phyloP scores from a whole-genome alignment of 2,113 vertebrate species.

The Salvelinus alpinus region DNA sequence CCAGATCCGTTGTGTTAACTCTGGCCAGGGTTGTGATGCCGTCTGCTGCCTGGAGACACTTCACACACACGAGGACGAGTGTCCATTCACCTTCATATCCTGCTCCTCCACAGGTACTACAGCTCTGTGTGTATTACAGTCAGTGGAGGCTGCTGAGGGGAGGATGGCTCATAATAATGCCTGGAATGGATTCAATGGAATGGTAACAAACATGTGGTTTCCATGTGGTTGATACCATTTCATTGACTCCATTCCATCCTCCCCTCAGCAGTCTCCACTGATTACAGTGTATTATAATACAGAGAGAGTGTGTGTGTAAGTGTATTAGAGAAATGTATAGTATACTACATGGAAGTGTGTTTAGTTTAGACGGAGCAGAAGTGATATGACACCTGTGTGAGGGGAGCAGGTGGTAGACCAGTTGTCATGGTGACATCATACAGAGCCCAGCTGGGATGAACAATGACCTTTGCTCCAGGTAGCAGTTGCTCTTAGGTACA shows the following conservation, averaged over 20 bases:
- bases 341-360: too few species aligned
- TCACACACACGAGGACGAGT: conserved; percentile 83
- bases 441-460: conserved; percentile 19
- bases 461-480: neutral
- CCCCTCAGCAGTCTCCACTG: too few species aligned
- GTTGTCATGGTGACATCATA: conserved; percentile 54
- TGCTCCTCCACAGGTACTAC: conserved; percentile 80
- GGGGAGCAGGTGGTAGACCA: conserved; percentile 45
- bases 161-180: too few species aligned
- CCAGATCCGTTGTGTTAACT: conserved; percentile 65
- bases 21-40: conserved; percentile 73
- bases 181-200: too few species aligned
- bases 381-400: conserved; percentile 50
- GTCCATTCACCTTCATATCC: conserved; percentile 79
- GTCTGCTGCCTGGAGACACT: conserved; percentile 84
- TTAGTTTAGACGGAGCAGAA: neutral
- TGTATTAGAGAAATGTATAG: conserved; percentile 31
- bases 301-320: neutral
- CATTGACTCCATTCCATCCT: too few species aligned
- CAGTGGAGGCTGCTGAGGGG: too few species aligned
- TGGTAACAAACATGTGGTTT: too few species aligned
- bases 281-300: neutral
- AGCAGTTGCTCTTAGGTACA: neutral
- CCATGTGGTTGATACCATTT: too few species aligned
- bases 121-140: neutral